These are phyloP conservation scores for Watsonalla cultraria DNA, from an alignment of 2,888 invertebrate genomes.

Conservation along the genomic window DNA sequence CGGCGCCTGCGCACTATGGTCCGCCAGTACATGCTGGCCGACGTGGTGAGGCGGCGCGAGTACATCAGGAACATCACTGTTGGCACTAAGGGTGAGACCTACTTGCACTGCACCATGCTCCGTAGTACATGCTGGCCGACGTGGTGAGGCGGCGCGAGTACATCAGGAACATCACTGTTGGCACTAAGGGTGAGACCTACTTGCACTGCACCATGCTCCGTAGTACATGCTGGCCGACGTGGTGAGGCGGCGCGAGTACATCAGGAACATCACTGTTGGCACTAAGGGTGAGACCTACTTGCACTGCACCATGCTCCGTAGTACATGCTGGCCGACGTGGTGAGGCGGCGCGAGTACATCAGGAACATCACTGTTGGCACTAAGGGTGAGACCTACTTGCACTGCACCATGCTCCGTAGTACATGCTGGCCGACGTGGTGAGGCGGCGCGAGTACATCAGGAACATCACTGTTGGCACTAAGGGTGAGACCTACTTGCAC, in stretches of 20 bases:
- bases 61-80: conserved; percentile 91
- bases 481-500: not conserved
- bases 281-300: conserved; percentile 83
- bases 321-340: conserved; percentile 83
- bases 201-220: conserved; percentile 96
- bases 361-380: conserved; percentile 88
- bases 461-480: conserved; percentile 69
- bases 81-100: conserved; percentile 75
- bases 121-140: conserved; percentile 82
- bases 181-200: conserved; percentile 79
- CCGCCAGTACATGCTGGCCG: conserved; percentile 90
- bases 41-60: conserved; percentile 93
- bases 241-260: conserved; percentile 91
- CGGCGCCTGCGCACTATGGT: conserved; percentile 83
- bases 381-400: conserved; percentile 83
- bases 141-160: conserved; percentile 93
- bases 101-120: conserved; percentile 97
- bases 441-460: conserved; percentile 90
- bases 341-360: conserved; percentile 92
- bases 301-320: conserved; percentile 94
- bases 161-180: conserved; percentile 89
- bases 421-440: conserved; percentile 83
- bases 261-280: conserved; percentile 88
- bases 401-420: conserved; percentile 94
- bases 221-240: conserved; percentile 83